Evolutionary conservation across 2,113 vertebrate genomes (phyloP).

Genomic region (Heterotis niloticus): DNA sequence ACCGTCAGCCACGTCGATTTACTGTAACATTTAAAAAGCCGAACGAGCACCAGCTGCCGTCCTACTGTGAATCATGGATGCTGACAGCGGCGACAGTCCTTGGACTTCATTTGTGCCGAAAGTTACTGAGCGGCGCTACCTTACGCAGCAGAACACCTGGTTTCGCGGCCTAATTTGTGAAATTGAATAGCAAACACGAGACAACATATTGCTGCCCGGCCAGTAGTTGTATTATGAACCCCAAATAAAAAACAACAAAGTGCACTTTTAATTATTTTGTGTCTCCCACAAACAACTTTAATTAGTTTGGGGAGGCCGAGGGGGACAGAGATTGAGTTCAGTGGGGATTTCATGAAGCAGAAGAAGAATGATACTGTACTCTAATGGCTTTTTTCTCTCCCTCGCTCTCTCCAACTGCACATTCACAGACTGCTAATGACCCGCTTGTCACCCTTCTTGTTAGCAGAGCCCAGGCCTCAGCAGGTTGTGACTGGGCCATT

Average conservation of each 20-base stretch:
- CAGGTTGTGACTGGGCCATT: conserved; percentile 69
- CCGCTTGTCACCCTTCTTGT: conserved; percentile 65
- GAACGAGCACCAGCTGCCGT: neutral
- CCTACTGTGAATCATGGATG: conserved; percentile 28
- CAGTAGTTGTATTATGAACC: conserved; percentile 39
- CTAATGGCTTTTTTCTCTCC: conserved; percentile 50
- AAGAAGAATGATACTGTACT: conserved; percentile 60
- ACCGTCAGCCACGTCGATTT: no score
- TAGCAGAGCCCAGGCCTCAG: conserved; percentile 65
- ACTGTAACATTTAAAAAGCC: neutral
- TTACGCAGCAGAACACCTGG: conserved; percentile 40
- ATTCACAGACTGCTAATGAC: conserved; percentile 60
- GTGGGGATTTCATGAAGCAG: conserved; percentile 57
- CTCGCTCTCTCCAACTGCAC: conserved; percentile 43
- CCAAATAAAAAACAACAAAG: conserved; percentile 58
- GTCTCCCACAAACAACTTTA: conserved; percentile 70
- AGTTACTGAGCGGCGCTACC: conserved; percentile 30
- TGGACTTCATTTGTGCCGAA: no score
- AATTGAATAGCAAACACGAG: conserved; percentile 55
- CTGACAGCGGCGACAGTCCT: neutral
- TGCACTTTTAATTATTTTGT: conserved; percentile 66
- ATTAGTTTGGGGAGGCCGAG: conserved; percentile 63
- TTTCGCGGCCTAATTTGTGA: conserved; percentile 51
- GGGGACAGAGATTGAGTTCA: conserved; percentile 60
- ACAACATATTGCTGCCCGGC: conserved; percentile 56